phyloP scores from a whole-genome alignment of 2,113 vertebrate genomes.

The Cyprinus carpio region DNA sequence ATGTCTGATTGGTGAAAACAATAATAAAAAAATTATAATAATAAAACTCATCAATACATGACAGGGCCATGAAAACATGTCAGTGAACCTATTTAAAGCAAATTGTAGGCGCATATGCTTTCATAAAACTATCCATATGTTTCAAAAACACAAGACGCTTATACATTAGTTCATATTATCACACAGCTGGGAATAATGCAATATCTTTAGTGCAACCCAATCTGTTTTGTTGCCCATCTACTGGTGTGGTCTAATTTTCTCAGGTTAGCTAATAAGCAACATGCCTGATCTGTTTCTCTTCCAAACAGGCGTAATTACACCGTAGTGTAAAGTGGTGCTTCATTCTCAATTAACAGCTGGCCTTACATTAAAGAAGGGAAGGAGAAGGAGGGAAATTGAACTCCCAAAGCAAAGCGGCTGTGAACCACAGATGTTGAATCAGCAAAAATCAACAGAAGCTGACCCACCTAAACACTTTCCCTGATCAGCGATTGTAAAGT shows the following conservation, averaged over 20 bases:
- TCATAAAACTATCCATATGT: constrained; percentile 11
- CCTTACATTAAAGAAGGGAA: constrained; percentile 72
- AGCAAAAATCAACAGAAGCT: constrained; percentile 58
- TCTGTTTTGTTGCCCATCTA: constrained; percentile 23
- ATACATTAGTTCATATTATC: background rate
- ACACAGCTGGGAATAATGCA: constrained; percentile 8
- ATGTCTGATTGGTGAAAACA: background rate
- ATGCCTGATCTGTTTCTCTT: constrained; percentile 62
- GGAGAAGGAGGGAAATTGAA: constrained; percentile 70
- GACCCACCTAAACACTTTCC: constrained; percentile 50
- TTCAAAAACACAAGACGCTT: constrained; percentile 11
- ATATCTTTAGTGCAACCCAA: background rate
- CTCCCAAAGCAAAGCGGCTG: constrained; percentile 70
- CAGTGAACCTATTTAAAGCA: background rate
- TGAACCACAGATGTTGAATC: constrained; percentile 71
- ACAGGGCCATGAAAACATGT: background rate
- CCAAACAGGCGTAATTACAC: constrained; percentile 69
- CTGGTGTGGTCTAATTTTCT: constrained; percentile 25
- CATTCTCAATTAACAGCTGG: constrained; percentile 76
- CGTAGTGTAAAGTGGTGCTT: constrained; percentile 68
- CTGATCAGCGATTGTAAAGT: constrained; percentile 44
- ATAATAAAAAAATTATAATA: background rate
- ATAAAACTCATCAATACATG: background rate
- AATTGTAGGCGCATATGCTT: background rate
- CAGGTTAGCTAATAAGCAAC: constrained; percentile 45